A percentile compares a stretch with the other conserved stretches of the same genome.
Conservation (phyloP, 2,113 vertebrate species). For the Zosterops borbonicus region DNA sequence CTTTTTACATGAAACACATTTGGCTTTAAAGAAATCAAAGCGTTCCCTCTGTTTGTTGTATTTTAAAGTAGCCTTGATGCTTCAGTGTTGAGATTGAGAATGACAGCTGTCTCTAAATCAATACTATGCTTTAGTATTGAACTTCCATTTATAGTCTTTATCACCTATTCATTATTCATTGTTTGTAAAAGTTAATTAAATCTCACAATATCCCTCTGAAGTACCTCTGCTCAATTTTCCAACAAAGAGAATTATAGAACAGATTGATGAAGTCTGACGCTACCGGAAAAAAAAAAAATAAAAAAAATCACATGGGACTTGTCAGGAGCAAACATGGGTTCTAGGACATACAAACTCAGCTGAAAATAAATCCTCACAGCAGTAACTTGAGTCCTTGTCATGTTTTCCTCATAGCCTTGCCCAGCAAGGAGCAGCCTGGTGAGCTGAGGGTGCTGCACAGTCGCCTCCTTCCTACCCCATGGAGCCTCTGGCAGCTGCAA, state of each 20-base stretch:
- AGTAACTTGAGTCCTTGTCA: background rate
- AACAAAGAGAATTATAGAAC: background rate
- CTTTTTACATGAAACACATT: background rate
- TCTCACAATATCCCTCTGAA: background rate
- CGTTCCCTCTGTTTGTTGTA: background rate
- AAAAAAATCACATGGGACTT: background rate
- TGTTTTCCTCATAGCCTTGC: background rate
- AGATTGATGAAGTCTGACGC: background rate
- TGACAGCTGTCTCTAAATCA: background rate
- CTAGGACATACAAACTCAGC: background rate
- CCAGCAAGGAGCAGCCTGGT: background rate
- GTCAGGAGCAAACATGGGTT: background rate
- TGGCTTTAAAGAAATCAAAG: slow-evolving; percentile 24
- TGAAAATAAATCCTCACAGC: background rate
- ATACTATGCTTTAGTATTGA: background rate
- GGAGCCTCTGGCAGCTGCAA: background rate
- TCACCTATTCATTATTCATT: background rate
- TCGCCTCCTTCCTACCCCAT: background rate
- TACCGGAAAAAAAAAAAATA: background rate
- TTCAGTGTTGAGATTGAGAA: background rate
- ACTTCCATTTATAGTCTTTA: background rate
- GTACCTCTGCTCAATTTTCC: background rate
- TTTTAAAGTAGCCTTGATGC: background rate
- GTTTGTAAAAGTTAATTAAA: background rate
- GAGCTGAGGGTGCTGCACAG: background rate